Conservation (phyloP, 2,888 invertebrate species). For the Uropetala carovei region DNA sequence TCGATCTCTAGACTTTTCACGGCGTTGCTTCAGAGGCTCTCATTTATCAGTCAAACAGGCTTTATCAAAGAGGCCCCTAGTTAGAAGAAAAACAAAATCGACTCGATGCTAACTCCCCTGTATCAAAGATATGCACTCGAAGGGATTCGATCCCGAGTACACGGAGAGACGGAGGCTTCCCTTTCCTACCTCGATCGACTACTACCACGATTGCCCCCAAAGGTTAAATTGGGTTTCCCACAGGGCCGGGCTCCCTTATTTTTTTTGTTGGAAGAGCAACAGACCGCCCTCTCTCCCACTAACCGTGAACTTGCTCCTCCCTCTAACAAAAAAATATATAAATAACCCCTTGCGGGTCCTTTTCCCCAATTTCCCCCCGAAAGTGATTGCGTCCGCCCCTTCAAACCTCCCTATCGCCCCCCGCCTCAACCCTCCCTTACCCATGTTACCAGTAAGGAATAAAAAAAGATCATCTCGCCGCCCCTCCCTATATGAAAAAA, state of each 20-base stretch:
- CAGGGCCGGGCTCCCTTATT: background rate
- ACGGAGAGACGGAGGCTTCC: too few relatives aligned
- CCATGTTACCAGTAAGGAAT: background rate
- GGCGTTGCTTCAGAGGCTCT: too few relatives aligned
- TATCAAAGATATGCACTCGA: too few relatives aligned
- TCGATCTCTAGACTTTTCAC: too few relatives aligned
- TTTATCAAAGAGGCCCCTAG: too few relatives aligned
- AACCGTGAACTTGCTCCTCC: background rate
- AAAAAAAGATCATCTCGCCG: background rate
- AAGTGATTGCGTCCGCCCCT: constrained; percentile 14
- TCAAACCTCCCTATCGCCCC: background rate
- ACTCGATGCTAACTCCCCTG: too few relatives aligned
- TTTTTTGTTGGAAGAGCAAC: too few relatives aligned
- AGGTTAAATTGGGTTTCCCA: background rate
- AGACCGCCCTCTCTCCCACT: background rate
- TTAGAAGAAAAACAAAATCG: too few relatives aligned
- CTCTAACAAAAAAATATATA: background rate
- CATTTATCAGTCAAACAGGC: too few relatives aligned
- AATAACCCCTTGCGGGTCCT: background rate
- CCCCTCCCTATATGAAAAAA: background rate
- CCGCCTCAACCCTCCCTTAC: background rate
- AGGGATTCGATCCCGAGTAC: too few relatives aligned
- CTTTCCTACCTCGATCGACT: too few relatives aligned
- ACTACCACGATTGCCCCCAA: background rate
- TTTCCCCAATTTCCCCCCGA: constrained; percentile 19